Conservation (phyloP, 2,113 vertebrate genomes). For the Hippocampus abdominalis region DNA sequence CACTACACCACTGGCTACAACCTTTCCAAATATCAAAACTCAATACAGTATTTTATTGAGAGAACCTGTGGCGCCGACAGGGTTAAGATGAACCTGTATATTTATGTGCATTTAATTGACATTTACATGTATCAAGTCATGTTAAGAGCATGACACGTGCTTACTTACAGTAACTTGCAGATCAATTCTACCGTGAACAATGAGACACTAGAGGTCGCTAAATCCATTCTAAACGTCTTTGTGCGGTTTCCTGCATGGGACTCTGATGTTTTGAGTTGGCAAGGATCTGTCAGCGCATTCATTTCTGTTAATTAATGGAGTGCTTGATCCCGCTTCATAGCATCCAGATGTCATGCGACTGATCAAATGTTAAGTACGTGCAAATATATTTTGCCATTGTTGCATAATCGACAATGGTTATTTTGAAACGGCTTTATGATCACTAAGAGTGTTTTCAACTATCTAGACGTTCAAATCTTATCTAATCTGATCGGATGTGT, state of each 20-base stretch:
- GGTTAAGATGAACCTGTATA: no score
- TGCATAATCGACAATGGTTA: neutral
- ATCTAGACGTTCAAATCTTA: constrained; percentile 38
- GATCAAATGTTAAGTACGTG: neutral
- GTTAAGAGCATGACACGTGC: neutral
- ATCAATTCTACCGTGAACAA: neutral
- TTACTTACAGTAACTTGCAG: neutral
- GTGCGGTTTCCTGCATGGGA: neutral
- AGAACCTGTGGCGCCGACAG: no score
- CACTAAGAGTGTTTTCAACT: neutral
- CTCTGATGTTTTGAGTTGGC: neutral
- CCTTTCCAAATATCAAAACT: no score
- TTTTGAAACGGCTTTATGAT: constrained; percentile 11
- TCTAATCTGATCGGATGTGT: constrained; percentile 28
- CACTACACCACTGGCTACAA: no score
- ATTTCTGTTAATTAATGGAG: neutral
- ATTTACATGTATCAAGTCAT: no score
- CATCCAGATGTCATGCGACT: neutral
- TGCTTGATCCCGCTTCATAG: neutral
- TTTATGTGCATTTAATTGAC: no score
- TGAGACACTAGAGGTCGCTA: constrained; percentile 48
- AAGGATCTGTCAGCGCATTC: neutral
- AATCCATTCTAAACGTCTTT: constrained; percentile 16
- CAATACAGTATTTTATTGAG: no score
- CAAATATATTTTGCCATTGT: neutral